phyloP scores from a whole-genome alignment of 1,140 invertebrate species.

The Leptoteleia sp. region DNA sequence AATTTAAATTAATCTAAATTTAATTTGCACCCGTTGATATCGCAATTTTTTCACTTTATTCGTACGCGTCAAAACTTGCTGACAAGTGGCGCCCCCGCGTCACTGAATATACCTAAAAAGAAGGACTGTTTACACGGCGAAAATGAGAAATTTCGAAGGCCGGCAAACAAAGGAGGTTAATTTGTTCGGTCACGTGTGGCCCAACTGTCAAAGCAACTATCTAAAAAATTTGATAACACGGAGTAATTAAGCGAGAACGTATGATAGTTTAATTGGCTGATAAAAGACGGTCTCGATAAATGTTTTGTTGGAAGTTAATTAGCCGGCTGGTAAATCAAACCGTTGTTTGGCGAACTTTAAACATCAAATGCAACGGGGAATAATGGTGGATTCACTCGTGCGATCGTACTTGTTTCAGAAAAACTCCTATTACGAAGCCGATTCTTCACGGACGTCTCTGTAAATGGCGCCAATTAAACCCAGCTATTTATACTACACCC shows the following conservation, averaged over 20 bases:
- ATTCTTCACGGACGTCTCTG: slow-evolving; percentile 9
- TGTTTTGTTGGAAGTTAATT: neutral
- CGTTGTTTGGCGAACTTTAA: too few species aligned
- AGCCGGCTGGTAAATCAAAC: too few species aligned
- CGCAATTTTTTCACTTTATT: slow-evolving; percentile 1
- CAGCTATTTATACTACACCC: slow-evolving; percentile 25
- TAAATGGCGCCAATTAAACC: slow-evolving; percentile 29
- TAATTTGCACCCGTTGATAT: too few species aligned
- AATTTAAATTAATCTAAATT: too few species aligned
- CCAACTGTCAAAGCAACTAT: neutral
- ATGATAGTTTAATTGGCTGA: neutral
- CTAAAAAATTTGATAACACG: neutral
- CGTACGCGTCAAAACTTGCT: neutral
- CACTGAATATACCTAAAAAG: too few species aligned
- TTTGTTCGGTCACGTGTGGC: too few species aligned
- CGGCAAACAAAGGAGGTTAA: too few species aligned
- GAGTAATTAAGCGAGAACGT: neutral
- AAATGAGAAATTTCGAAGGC: too few species aligned
- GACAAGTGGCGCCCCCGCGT: neutral
- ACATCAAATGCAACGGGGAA: too few species aligned
- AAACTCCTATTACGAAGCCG: slow-evolving; percentile 19
- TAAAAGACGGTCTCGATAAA: neutral
- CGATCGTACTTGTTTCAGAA: slow-evolving; percentile 2
- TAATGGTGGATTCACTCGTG: too few species aligned
- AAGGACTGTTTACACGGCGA: too few species aligned